Conservation (phyloP, 2,888 invertebrate genomes). For the Nymphalis c-album region DNA sequence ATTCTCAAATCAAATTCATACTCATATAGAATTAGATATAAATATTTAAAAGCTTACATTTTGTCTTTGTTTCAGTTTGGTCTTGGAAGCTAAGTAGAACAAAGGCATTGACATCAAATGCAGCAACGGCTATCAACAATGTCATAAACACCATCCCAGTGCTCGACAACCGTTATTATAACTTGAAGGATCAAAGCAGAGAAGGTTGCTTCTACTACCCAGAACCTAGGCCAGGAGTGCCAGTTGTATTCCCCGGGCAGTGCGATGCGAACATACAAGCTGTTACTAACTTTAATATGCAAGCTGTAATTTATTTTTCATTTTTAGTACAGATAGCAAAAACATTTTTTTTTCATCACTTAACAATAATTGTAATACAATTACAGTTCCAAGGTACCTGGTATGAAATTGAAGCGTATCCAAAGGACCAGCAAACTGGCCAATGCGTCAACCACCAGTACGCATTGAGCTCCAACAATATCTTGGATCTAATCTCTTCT, state of each 20-base stretch:
- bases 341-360: background rate
- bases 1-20: too few relatives aligned
- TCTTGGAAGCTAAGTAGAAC: slow-evolving; percentile 57
- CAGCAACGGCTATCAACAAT: slow-evolving; percentile 45
- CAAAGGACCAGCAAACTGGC: slow-evolving; percentile 54
- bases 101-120: slow-evolving; percentile 42
- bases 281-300: slow-evolving; percentile 50
- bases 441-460: slow-evolving; percentile 59
- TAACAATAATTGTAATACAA: background rate
- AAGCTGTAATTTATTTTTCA: slow-evolving; percentile 28
- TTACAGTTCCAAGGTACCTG: slow-evolving; percentile 46
- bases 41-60: too few relatives aligned
- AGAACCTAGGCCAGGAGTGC: slow-evolving; percentile 45
- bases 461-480: slow-evolving; percentile 39
- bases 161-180: slow-evolving; percentile 50
- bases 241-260: slow-evolving; percentile 57
- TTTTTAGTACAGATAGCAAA: too few relatives aligned
- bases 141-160: slow-evolving; percentile 48
- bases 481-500: slow-evolving; percentile 50
- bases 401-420: slow-evolving; percentile 47
- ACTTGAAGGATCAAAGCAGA: slow-evolving; percentile 44
- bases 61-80: slow-evolving; percentile 5
- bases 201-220: slow-evolving; percentile 58
- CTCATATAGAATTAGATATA: too few relatives aligned
- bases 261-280: slow-evolving; percentile 57